Evolutionary conservation across 2,888 invertebrate genomes (phyloP), one percentile per base, ranked within the genome.

Genomic region (Smittia sp.): DNA sequence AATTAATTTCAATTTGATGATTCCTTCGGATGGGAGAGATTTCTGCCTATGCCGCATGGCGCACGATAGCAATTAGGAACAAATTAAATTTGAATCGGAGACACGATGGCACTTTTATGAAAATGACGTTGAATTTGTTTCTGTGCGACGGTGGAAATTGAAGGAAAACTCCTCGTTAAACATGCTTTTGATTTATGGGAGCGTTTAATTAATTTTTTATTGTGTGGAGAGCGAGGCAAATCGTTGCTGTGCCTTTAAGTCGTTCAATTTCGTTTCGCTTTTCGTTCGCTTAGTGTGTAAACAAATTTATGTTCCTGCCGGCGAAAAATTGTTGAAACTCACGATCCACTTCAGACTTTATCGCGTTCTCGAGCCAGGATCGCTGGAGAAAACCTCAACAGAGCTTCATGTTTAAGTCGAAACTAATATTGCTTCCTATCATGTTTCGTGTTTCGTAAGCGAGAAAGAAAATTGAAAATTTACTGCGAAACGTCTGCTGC

Each of bases 131-230:
- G 22, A 58, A 20, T 58, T 58, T 13, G 7, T 58, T n/a, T 22
- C 2, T 58, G 20, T n/a, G 11, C 46, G 46, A n/a, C n/a, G n/a
- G 18, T 46, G 52, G 18, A 46, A 58, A 58, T 22, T 9, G 58
- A 9, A 63, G 27, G 27, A 27, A 63, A 25, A 63, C 4, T 63
- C 27, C 27, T 27, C 27, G 63, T 63, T 63, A 6, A 27, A 63
- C 27, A 27, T 63, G 25, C 20, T 63, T 63, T 63, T 63, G 63
- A 63, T 63, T 63, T 63, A 63, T 63, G 63, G 58, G 4, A 63
- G 27, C 63, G 63, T 63, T 63, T 63, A 63, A 63, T 63, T 63
- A 63, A 62, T 63, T 63, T 63, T 63, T 63, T 63, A 58, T 58
- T 58, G 15, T 58, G 20, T 27, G 9, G 63, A 63, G 25, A 27